A percentile compares a stretch with the other conserved stretches of the same genome.
phyloP scores from a whole-genome alignment of 2,797 vertebrate genomes.

The Phoebastria nigripes region DNA sequence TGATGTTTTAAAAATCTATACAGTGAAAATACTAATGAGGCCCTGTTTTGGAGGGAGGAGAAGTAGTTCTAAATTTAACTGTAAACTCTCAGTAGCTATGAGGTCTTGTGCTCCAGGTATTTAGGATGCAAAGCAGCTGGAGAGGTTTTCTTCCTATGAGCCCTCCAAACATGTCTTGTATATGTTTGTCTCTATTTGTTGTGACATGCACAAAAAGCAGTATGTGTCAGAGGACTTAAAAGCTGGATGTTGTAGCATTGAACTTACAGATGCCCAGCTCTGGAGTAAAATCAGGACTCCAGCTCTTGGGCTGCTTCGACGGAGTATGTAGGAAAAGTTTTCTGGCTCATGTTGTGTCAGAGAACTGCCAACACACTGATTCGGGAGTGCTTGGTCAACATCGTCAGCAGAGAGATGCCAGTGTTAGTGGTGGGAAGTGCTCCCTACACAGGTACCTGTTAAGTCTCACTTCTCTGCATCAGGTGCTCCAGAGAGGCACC shows the following conservation, averaged over 20 bases:
- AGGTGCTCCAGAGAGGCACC: neutral
- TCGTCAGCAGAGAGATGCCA: neutral
- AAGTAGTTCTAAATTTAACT: constrained; percentile 20
- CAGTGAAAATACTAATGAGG: constrained; percentile 24
- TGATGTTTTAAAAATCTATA: constrained; percentile 35
- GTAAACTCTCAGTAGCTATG: neutral
- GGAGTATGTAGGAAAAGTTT: neutral
- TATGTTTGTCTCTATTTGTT: neutral
- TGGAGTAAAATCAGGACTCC: neutral
- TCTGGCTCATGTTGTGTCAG: neutral
- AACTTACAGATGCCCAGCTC: neutral
- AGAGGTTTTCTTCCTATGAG: neutral
- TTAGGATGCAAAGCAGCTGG: neutral
- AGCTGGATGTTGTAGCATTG: neutral
- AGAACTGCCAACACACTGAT: neutral
- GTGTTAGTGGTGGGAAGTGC: neutral
- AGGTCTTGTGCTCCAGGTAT: neutral
- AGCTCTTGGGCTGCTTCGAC: neutral
- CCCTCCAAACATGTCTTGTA: neutral
- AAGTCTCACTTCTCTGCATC: neutral
- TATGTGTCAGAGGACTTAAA: neutral
- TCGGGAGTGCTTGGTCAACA: neutral
- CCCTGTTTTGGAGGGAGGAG: neutral
- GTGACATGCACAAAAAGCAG: neutral
- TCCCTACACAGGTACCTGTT: neutral